Base-by-base conservation (phyloP, 2,797 vertebrate genomes). In the Cyprinella venusta region DNA sequence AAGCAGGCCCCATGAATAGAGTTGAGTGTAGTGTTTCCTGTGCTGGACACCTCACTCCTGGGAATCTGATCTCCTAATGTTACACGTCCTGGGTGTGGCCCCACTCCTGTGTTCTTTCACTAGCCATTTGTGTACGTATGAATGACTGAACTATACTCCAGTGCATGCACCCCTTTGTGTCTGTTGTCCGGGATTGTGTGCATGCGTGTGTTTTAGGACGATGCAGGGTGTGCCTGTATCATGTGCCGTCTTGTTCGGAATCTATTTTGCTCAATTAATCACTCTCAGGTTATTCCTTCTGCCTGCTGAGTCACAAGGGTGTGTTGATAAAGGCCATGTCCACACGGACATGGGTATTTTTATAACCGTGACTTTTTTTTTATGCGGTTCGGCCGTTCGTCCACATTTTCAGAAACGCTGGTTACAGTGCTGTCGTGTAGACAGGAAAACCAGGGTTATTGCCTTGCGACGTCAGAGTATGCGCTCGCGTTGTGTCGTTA, bases 1-100 rank as follows among this genome's bases (percentile, higher is more conserved):
- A 61, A 61, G 68, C 65, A 45, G 70, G 61, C 69, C 48, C 40
- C 50, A n/a, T 87, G 86, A 86, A 88, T 88, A 85, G 82, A 77
- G 72, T 40, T 1, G 45, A 86, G 86, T 82, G 48, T 85, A 80
- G 69, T 72, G 83, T 86, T 65, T 90, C 90, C 89, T 78, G 70
- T 80, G 70, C 76, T 71, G 71, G 81, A 85, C 74, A 79, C 80
- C 56, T 87, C 88, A 82, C 88, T 82, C 61, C 26, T 88, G 88
- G 92, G 89, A 93, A 93, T 87, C 90, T 80, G 89, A 92, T 92
- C 92, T 92, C 88, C 89, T 92, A 90, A 90, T 91, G 93, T 94
- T 94, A 90, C 93, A 88, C 88, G 88, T 81, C 70, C 91, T 88
- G 93, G 94, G 94, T 92, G 94, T 93, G 93, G 89, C 89, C 24